Conservation (phyloP, 2,888 invertebrate genomes). For the Cremastinae sp. region DNA sequence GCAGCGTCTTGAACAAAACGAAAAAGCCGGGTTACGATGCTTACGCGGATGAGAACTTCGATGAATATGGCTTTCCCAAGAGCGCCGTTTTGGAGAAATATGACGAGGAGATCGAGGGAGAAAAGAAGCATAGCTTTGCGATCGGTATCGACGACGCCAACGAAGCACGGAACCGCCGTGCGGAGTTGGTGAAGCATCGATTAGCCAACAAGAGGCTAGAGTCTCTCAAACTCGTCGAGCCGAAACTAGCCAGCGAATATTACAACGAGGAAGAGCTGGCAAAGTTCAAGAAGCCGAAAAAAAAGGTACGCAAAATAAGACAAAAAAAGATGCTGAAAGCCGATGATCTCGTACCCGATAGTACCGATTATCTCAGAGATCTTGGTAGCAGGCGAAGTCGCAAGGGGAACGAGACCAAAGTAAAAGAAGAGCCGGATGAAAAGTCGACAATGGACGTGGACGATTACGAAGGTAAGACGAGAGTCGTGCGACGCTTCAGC, state of each 20-base stretch:
- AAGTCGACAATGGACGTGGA: constrained; percentile 83
- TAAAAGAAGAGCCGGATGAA: constrained; percentile 81
- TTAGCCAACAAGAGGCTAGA: constrained; percentile 87
- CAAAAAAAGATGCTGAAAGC: constrained; percentile 86
- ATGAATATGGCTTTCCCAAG: constrained; percentile 85
- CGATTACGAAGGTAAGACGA: constrained; percentile 83
- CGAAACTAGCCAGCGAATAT: constrained; percentile 92
- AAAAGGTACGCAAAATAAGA: constrained; percentile 86
- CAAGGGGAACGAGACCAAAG: constrained; percentile 78
- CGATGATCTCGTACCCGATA: constrained; percentile 85
- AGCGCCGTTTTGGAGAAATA: constrained; percentile 92
- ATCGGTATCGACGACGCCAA: constrained; percentile 86
- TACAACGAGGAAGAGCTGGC: constrained; percentile 91
- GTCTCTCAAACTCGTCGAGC: constrained; percentile 86
- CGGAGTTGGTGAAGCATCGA: constrained; percentile 81
- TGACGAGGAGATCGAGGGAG: constrained; percentile 94
- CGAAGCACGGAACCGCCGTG: constrained; percentile 82
- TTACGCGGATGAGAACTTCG: constrained; percentile 90
- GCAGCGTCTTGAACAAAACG: constrained; percentile 92
- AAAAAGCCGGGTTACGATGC: constrained; percentile 93
- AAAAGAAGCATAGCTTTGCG: constrained; percentile 86
- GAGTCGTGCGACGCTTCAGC: neutral
- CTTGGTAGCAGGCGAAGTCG: constrained; percentile 80
- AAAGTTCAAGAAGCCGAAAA: constrained; percentile 93
- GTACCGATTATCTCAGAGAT: constrained; percentile 77